Evolutionary conservation across 2,113 vertebrate species (phyloP).

Genomic region (Pitta sordida): DNA sequence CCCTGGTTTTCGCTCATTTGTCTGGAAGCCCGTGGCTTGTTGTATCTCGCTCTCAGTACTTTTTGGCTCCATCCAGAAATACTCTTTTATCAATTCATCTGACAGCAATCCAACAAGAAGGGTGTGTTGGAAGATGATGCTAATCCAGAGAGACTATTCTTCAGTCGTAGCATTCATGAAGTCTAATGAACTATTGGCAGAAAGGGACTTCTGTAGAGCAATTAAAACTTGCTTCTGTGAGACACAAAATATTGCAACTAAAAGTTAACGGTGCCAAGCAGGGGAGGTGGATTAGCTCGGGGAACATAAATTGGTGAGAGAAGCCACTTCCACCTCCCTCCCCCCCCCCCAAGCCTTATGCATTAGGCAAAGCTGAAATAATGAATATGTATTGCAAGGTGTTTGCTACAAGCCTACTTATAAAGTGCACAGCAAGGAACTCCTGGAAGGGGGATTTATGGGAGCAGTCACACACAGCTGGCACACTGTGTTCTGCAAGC

Average conservation of each 20-base stretch:
- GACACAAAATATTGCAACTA: neutral
- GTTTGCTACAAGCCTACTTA: conserved; percentile 29
- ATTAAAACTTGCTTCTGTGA: conserved; percentile 20
- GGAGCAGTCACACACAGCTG: conserved; percentile 18
- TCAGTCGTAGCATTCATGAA: neutral
- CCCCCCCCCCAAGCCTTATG: neutral
- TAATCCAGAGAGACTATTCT: conserved; percentile 26
- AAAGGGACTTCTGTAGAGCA: neutral
- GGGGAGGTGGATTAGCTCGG: conserved; percentile 31
- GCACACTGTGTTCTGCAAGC: neutral
- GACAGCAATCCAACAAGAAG: conserved; percentile 13
- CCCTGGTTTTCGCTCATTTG: conserved; percentile 31
- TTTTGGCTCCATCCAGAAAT: neutral
- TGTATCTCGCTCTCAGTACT: neutral
- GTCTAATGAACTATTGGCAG: conserved; percentile 50
- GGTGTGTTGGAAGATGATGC: conserved; percentile 23
- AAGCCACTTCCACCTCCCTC: conserved; percentile 3
- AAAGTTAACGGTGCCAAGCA: conserved; percentile 17
- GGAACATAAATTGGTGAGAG: conserved; percentile 27
- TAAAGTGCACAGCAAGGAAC: neutral
- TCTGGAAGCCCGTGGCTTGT: conserved; percentile 28
- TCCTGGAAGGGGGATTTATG: conserved; percentile 36
- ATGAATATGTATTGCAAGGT: conserved; percentile 53
- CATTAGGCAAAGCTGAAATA: conserved; percentile 23
- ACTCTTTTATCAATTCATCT: conserved; percentile 19